Conservation (phyloP, 2,113 vertebrate genomes). For the Pterocles burchelli region DNA sequence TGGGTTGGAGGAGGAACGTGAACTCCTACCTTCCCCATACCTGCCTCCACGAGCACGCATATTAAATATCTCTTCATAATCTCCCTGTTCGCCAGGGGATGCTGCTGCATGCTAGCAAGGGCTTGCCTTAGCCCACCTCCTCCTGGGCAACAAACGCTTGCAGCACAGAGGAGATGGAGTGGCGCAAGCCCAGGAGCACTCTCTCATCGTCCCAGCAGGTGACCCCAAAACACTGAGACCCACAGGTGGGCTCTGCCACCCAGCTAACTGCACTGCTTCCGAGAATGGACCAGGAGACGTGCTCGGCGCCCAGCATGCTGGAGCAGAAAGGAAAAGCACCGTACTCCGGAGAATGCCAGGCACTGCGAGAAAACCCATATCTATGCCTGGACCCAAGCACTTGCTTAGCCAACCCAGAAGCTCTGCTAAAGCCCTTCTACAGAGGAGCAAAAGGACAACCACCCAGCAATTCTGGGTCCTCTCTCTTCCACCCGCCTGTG, state of each 20-base stretch:
- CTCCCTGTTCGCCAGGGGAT: background rate
- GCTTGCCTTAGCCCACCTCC: background rate
- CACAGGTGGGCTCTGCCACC: rapidly evolving
- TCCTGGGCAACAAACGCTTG: background rate
- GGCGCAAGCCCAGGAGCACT: background rate
- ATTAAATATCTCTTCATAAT: background rate
- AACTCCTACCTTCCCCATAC: background rate
- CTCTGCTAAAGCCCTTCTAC: background rate
- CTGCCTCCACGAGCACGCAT: background rate
- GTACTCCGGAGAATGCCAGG: rapidly evolving
- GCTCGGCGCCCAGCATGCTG: background rate
- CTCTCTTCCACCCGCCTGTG: background rate
- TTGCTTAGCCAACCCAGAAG: background rate
- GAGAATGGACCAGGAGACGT: background rate
- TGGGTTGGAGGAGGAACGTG: background rate
- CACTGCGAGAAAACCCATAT: background rate
- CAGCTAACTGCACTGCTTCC: background rate
- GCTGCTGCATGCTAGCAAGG: background rate
- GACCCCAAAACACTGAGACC: background rate
- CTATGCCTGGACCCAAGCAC: background rate
- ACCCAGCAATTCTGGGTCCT: background rate
- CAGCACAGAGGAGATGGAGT: background rate
- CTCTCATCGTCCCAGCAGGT: background rate
- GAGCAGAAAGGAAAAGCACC: background rate
- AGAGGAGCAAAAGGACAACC: background rate